Base-by-base conservation (phyloP, 2,888 invertebrate genomes). In the Rambutsinella grinnellia region DNA sequence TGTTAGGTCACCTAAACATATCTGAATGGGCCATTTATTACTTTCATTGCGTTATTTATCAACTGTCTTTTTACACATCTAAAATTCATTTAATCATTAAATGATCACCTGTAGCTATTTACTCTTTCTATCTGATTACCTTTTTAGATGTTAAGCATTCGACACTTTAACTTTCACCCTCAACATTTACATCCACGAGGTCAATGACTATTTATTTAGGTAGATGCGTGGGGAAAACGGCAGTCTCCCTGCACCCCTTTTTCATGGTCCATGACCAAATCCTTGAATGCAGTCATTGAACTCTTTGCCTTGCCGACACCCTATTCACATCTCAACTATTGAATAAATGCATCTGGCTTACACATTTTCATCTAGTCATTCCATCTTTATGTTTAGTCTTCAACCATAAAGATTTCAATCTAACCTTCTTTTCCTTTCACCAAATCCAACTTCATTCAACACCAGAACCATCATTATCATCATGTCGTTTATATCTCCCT, bases 351-450 rank as follows among this genome's bases (percentile, higher is more conserved):
- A 36, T 5, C 6, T 13, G 13, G 36, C 36, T 8, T 8, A 8
- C 36, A 5, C 36, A 36, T 13, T 13, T 36, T 36, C 36, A 36
- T 36, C 36, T 8, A 36, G 36, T 13, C 36, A 13, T 36, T 36
- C 13, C 13, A 36, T 36, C 36, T 36, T 36, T 36, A 36, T 36
- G 13, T 36, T 13, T 36, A 36, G 13, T 8, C 54, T 15, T 56
- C n/a, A 56, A 24, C 54, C 54, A 56, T 57, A 27, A 27, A 27
- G 57, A 57, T 57, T 27, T 57, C 57, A 57, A 57, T 57, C 57
- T 27, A 57, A 28, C 28, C 17, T 36, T 36, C 5, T 13, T 36
- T 36, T 36, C 13, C 13, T 36, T 13, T n/a, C n/a, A n/a, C n/a
- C n/a, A n/a, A n/a, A n/a, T n/a, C n/a, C n/a, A n/a, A 36, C 36